phyloP scores from a whole-genome alignment of 2,113 vertebrate species.

The Amazona guildingii region DNA sequence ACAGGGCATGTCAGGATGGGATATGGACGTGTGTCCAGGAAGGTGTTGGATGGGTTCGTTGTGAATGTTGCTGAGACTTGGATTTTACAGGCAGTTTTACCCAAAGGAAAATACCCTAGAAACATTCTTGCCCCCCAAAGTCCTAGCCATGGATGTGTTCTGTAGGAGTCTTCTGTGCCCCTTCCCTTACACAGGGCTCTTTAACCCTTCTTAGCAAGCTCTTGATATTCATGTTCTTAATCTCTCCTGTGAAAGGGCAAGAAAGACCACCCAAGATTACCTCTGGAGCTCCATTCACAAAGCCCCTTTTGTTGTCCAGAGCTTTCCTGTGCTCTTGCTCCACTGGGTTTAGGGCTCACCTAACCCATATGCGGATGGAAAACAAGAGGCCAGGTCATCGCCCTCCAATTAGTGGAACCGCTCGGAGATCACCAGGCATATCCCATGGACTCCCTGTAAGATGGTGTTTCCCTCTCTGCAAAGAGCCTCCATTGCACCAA shows the following conservation, averaged over 20 bases:
- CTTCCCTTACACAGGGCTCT: not conserved
- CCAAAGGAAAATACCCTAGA: not conserved
- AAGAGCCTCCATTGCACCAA: not conserved
- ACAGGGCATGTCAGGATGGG: not conserved
- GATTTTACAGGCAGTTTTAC: not conserved
- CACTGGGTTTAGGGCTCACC: not conserved
- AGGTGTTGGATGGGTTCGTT: not conserved
- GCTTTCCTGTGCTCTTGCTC: not conserved
- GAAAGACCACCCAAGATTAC: slow-evolving; percentile 25
- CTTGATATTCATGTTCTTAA: not conserved
- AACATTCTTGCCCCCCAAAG: not conserved
- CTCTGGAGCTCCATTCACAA: not conserved
- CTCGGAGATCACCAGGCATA: not conserved
- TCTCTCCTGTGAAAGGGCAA: not conserved
- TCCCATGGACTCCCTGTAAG: rapidly evolving
- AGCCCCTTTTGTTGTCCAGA: slow-evolving; percentile 14
- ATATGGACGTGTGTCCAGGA: not conserved
- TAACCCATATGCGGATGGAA: rapidly evolving
- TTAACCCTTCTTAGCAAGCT: not conserved
- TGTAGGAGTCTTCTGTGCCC: not conserved
- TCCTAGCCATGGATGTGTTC: not conserved
- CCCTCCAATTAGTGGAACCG: not conserved
- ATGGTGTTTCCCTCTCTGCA: not conserved
- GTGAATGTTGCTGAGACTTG: not conserved
- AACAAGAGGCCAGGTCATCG: not conserved